Evolutionary conservation across 2,113 vertebrate genomes (phyloP), one percentile per base, ranked within the genome.

Genomic region (Perca fluviatilis): DNA sequence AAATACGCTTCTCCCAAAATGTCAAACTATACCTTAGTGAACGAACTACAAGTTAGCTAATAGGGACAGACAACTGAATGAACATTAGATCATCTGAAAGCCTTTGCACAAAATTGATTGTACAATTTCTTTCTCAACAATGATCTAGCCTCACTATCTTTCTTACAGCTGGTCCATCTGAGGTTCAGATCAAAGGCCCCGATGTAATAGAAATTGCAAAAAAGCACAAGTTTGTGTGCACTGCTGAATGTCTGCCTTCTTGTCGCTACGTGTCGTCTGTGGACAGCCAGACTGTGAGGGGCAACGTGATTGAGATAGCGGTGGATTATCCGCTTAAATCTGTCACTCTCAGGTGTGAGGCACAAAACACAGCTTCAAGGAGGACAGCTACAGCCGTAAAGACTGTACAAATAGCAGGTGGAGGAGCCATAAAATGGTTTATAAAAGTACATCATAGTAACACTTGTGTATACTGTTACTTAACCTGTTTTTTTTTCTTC

Each of bases 151-250:
- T 68, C 25, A 9, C 36, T 62, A 1, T 49, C n/a, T 60, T 16
- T 46, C 12, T 74, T 67, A 30, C 85, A 89, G 89, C 12, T 8
- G 89, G 89, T 79, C 87, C 89, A 14, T 46, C 71, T 33, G 21
- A 87, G 6, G 14, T 87, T 13, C 51, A 79, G 18, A 87, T 89
- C 69, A 9, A 46, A 7, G 89, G 89, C 21, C 67, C 80, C 0
- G 66, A 83, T 3, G 0, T 27, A 1, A 36, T 89, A 51, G 65
- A 77, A 14, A 13, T 77, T 2, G 61, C 18, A 6, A 2, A 27
- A 56, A 56, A n/a, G 70, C 12, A 77, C 11, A 47, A 3, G 33
- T 89, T 79, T 21, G 21, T 1, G 46, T 91, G 87, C 14, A 6
- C 62, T 0, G 72, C 87, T 0, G 3, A 84, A 4, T 90, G 91